phyloP scores from a whole-genome alignment of 2,888 invertebrate species.

The Lasioglossum oenotherae region DNA sequence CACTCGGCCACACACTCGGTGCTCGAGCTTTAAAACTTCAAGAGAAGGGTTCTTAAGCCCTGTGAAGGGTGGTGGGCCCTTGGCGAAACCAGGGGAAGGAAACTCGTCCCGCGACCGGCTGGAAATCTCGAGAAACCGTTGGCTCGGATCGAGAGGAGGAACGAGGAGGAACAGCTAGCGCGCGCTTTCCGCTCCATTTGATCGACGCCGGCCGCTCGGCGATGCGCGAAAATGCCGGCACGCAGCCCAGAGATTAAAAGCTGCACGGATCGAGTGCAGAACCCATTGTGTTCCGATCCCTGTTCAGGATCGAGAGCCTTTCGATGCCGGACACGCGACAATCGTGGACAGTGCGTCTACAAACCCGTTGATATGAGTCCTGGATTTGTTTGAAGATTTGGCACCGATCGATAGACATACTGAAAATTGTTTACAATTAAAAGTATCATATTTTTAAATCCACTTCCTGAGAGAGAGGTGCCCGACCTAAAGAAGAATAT shows the following conservation, averaged over 20 bases:
- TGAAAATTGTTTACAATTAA: too few relatives aligned
- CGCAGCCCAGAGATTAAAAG: conserved; percentile 68
- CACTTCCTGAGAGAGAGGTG: not conserved
- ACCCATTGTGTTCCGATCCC: conserved; percentile 65
- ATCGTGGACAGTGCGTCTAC: not conserved
- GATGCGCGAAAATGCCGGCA: conserved; percentile 53
- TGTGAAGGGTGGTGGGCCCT: not conserved
- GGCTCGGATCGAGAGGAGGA: conserved; percentile 32
- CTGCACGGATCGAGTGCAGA: conserved; percentile 58
- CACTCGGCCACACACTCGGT: not conserved
- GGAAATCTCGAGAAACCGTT: conserved; percentile 42
- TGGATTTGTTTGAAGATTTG: not conserved
- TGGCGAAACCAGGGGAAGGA: not conserved
- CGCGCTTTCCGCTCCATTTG: conserved; percentile 73
- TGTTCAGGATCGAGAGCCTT: conserved; percentile 54
- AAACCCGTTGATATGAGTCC: conserved; percentile 42
- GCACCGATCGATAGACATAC: too few relatives aligned
- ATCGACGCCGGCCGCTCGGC: conserved; percentile 56
- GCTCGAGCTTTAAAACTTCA: conserved; percentile 8
- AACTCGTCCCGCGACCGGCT: conserved; percentile 21
- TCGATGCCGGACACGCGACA: conserved; percentile 14
- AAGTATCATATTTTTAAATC: too few relatives aligned
- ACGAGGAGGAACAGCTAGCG: conserved; percentile 24
- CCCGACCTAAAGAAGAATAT: not conserved
- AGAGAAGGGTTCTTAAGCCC: conserved; percentile 25